Base-by-base conservation (phyloP, 2,797 vertebrate species). In the Otolemur crassicaudatus region DNA sequence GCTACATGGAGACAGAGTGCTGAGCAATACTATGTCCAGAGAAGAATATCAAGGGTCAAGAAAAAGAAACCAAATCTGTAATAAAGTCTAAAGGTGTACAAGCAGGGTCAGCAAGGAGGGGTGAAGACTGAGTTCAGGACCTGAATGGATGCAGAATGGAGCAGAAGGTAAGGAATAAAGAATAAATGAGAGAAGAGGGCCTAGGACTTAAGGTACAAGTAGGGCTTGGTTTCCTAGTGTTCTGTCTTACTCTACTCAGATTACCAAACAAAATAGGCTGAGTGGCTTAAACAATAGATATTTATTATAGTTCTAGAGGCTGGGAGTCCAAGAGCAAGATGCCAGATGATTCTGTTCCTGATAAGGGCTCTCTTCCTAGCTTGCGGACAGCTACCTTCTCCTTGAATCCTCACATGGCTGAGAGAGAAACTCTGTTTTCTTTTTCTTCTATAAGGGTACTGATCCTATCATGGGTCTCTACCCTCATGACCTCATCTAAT, bases 11-110 rank as follows among this genome's bases (percentile, higher is more conserved):
- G 37, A 63, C 63, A 94, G 58, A 94, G 63, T 37, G 25, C 19
- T 46, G 31, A 70, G 43, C 3, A 75, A 93, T 94, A 90, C 29
- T 58, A 22, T 63, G 29, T 69, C 67, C 69, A 43, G 14, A 65
- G 34, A 95, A 73, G 69, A 91, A 79, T 49, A 65, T 20, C 27
- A 82, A 63, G 31, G 63, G 43, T 91, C 22, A 37, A 69, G 40
- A 84, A 92, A 60, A 87, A 90, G 63, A 87, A 96, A 69, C 14
- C 27, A 86, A 76, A 80, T 29, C 69, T 84, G 46, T 65, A 60
- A 12, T 23, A 61, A 87, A 22, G 65, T 61, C 37, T 80, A 83
- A 93, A 7, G 43, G 19, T 43, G 20, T 63, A 43, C 89, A 80
- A 84, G n/a, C 40, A 87, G 37, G 22, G 4, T 17, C 17, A 72